Percentiles rank a stretch among this genome's conserved stretches.
Evolutionary conservation across 2,888 invertebrate genomes (phyloP).

Genomic region (Acrocera orbiculus): DNA sequence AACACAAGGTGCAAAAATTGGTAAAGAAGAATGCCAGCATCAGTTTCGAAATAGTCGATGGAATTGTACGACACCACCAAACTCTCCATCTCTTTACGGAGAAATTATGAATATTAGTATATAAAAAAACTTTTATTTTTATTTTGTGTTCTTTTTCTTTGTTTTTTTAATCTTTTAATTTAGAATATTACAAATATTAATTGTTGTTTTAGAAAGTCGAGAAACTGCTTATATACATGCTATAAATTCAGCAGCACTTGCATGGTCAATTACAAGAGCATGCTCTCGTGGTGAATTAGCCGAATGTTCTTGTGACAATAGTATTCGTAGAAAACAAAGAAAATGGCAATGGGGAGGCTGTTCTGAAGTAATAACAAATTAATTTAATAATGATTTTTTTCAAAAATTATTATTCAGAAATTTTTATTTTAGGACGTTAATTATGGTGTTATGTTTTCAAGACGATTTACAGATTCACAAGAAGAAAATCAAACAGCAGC

Average conservation of each 20-base stretch:
- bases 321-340: conserved; percentile 54
- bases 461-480: conserved; percentile 68
- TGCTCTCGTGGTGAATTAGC: conserved; percentile 73
- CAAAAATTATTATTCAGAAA: neutral
- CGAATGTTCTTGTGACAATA: conserved; percentile 75
- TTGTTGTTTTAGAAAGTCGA: conserved; percentile 73
- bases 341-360: conserved; percentile 90
- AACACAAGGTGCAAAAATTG: conserved; percentile 63
- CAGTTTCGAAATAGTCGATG: conserved; percentile 75
- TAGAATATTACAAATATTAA: too few species aligned
- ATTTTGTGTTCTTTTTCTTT: too few species aligned
- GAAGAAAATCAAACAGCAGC: conserved; percentile 55
- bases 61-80: conserved; percentile 48
- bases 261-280: conserved; percentile 71
- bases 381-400: neutral
- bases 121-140: too few species aligned
- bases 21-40: conserved; percentile 77
- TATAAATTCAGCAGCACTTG: conserved; percentile 74
- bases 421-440: conserved; percentile 43
- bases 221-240: conserved; percentile 84
- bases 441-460: conserved; percentile 70
- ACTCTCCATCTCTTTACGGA: conserved; percentile 61
- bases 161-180: too few species aligned
- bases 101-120: conserved; percentile 70
- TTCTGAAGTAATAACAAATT: conserved; percentile 58